Base-by-base conservation (phyloP, 2,113 vertebrate species). In the Acinonyx jubatus region DNA sequence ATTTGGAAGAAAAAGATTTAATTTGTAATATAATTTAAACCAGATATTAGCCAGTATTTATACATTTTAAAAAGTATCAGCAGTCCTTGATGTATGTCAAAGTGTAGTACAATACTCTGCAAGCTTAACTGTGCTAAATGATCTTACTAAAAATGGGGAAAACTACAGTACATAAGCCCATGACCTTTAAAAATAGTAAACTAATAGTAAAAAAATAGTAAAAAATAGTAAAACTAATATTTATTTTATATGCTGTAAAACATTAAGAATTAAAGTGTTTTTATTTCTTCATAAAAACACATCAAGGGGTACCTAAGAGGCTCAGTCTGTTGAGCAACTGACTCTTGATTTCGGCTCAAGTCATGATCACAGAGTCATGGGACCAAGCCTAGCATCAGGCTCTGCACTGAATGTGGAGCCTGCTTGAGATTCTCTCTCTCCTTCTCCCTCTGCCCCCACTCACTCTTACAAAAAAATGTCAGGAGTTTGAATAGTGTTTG, bases 1-100 rank as follows among this genome's bases (percentile, higher is more conserved):
- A 80, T 89, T 96, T 91, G 4, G 15, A 94, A 93, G 50, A 33
- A 91, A 93, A 95, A 81, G 5, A 8, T 14, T 88, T 95, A 94
- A 69, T 90, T 63, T 93, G 0, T 74, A 92, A 63, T 68, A 80
- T 52, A 92, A 85, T 89, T 1, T 91, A 87, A 94, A 76, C 18
- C 21, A 23, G 31, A 73, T 25, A 96, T 78, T 86, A 86, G 38
- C 66, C 45, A 68, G 41, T 76, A 83, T 83, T 95, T 61, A 81
- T 50, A 52, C 19, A 41, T 76, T 84, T 88, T 63, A 12, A 21
- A 89, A 93, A 50, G 19, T 80, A 76, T 45, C 38, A 14, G 16
- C 13, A 63, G 3, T 80, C 9, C 12, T 94, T 3, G 36, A 45
- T 50, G 7, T 15, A 73, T 4, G 29, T 7, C 57, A 52, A 29